Percentiles rank a stretch among this genome's conserved stretches.
Evolutionary conservation across 2,888 invertebrate species (phyloP).

Genomic region (Drosophila mimica): DNA sequence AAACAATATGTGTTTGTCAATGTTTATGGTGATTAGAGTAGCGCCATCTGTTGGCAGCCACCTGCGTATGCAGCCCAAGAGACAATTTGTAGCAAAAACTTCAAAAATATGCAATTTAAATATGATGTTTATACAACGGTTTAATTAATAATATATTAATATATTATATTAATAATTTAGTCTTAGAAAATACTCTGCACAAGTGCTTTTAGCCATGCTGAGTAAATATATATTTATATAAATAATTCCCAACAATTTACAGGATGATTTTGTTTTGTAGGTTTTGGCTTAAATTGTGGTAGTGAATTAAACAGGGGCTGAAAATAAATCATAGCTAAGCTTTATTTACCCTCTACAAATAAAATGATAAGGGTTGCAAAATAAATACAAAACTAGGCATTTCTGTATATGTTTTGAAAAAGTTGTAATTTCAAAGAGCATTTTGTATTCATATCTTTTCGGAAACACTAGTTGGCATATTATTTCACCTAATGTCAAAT

Average conservation of each 20-base stretch:
- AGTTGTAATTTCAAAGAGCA: too few species aligned
- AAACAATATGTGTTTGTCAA: slow-evolving; percentile 50
- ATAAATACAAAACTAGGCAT: background rate
- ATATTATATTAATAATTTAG: background rate
- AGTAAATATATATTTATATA: background rate
- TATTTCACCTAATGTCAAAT: background rate
- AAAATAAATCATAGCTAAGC: background rate
- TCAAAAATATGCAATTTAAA: background rate
- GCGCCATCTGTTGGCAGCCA: slow-evolving; percentile 43
- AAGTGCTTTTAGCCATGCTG: background rate
- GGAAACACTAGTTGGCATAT: background rate
- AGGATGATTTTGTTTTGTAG: background rate
- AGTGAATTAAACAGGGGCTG: background rate
- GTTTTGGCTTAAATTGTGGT: background rate
- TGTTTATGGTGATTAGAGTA: slow-evolving; percentile 72
- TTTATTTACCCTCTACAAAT: background rate
- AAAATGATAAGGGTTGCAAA: background rate
- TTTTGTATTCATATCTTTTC: background rate
- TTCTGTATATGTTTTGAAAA: background rate
- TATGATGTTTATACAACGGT: background rate
- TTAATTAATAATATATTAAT: background rate
- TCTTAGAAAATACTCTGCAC: background rate
- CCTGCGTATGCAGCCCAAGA: slow-evolving; percentile 10
- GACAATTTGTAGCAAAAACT: background rate
- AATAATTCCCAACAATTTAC: background rate